These are phyloP conservation scores for Plutomurus gul DNA, from an alignment of 1,140 invertebrate genomes.

Conservation along the genomic window DNA sequence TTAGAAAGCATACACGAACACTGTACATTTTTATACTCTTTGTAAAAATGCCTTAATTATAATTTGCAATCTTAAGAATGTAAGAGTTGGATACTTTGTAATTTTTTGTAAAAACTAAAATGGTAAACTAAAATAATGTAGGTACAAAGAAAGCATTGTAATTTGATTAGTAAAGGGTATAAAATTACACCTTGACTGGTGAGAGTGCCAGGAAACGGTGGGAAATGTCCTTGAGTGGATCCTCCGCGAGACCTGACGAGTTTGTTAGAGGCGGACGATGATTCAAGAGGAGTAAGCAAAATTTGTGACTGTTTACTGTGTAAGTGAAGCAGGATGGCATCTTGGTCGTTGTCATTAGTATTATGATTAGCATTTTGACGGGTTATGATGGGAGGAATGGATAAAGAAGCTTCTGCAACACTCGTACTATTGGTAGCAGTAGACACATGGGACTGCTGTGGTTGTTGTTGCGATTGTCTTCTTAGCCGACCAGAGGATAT, in stretches of 20 bases:
- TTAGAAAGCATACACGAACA: too few relatives aligned
- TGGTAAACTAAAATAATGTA: too few relatives aligned
- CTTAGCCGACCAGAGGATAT: not conserved
- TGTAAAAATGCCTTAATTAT: too few relatives aligned
- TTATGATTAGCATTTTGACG: not conserved
- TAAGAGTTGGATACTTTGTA: too few relatives aligned
- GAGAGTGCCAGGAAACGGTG: not conserved
- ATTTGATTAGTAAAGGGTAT: not conserved
- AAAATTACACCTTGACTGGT: not conserved
- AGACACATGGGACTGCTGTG: not conserved
- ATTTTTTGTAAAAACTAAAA: too few relatives aligned
- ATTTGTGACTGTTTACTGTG: not conserved
- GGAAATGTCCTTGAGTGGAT: not conserved
- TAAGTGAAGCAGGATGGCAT: not conserved
- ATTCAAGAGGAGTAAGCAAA: not conserved
- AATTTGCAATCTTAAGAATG: too few relatives aligned
- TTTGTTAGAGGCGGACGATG: not conserved
- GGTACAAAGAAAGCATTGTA: too few relatives aligned
- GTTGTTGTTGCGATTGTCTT: constrained; percentile 8
- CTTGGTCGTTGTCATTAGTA: not conserved
- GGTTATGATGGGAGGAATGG: not conserved
- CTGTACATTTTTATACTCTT: too few relatives aligned
- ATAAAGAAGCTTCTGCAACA: too few relatives aligned
- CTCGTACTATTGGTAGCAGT: too few relatives aligned
- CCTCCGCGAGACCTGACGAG: not conserved